Evolutionary conservation across 2,888 invertebrate species (phyloP), one percentile per base, ranked within the genome.

Genomic region (Patella ulyssiponensis): DNA sequence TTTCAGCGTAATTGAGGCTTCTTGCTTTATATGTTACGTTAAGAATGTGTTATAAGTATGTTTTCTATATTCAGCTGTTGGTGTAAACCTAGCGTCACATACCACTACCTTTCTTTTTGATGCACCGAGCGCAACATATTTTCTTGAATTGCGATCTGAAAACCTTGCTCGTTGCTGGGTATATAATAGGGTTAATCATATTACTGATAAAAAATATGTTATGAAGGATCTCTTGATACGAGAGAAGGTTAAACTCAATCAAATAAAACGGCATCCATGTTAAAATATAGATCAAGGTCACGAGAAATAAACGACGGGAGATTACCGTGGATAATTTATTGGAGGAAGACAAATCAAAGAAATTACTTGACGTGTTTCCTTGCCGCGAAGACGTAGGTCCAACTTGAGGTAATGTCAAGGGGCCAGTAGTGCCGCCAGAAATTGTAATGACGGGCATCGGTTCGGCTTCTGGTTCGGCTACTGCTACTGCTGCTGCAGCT

Each of bases 241-340:
- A 64, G 20, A 64, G 23, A 2, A 64, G 64, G 23, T 64, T 64
- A 20, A 64, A 64, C 64, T 64, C 64, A 23, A 64, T 64, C 23
- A 64, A 64, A 20, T 64, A 64, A 64, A 64, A 64, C 14, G 64
- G 64, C 64, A 64, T 64, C 64, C 64, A 64, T 20, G 64, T 64
- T 23, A 64, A 14, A 11, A 64, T 64, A 23, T 64, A 64, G 15
- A 64, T 64, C 23, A 64, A 64, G 4, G 64, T 64, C 20, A 64
- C 64, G 1, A 64, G 64, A 23, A 64, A 64, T 23, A 64, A 20
- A 5, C 64, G 20, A 64, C 64, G 64, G 2, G 64, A 64, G 14
- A 64, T 64, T 3, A 64, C 23, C 3, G 64, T 64, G 20, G 64
- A 64, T 23, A 64, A 23, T 64, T 64, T 64, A 14, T 64, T 64